Base-by-base conservation (phyloP, 2,797 vertebrate genomes). In the Margarornis squamiger region DNA sequence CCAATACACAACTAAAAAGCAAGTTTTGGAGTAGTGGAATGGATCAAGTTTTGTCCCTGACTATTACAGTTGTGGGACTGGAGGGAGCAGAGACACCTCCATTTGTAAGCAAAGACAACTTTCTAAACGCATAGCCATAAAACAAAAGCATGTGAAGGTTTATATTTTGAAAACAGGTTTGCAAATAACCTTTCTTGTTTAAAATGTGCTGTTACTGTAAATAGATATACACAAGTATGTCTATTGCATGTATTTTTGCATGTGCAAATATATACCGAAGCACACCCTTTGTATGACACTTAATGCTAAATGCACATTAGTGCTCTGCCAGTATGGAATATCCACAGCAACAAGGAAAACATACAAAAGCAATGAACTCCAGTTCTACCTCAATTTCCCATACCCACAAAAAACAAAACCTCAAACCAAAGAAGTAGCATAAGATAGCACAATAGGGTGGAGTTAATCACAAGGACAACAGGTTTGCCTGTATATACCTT, bases 331-430 rank as follows among this genome's bases (percentile, higher is more conserved):
- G 46, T 14, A 79, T 9, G n/a, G 86, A 93, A 88, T 10, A 74
- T 8, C 23, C 81, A 61, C 38, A 86, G 91, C 14, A 87, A 71
- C 5, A 80, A n/a, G 52, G 45, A 87, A 73, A 89, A 91, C 22
- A 86, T 11, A 80, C 51, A 74, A 80, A 93, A 63, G 54, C 61
- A 59, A 21, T 15, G 18, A 73, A 75, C 21, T 62, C 46, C 46
- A 75, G 62, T 46, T 90, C 91, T 54, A 72, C n/a, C 54, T 81
- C 73, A n/a, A 9, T 59, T 73, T 86, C 51, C 32, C 24, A 66
- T 6, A 72, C 24, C 68, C 86, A 93, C 88, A 90, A 94, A 89
- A 97, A 94, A 81, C 36, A 92, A 92, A 89, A 91, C 86, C 76
- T 91, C 92, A 94, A 91, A 84, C 71, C 84, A 52, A 88, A 92